Conservation (phyloP, 2,888 invertebrate genomes). For the Metellina segmentata region DNA sequence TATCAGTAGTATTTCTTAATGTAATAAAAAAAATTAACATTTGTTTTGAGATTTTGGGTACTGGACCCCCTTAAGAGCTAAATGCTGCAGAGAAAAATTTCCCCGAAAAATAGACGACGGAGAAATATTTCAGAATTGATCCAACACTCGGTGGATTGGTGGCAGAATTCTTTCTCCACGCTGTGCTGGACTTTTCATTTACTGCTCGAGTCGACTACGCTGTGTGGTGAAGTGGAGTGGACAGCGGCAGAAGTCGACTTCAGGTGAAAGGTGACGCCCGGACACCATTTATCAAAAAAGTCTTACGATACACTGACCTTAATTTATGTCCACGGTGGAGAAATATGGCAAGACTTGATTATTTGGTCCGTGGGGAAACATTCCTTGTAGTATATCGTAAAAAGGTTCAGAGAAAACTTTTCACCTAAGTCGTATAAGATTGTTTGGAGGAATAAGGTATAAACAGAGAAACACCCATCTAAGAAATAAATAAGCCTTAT, state of each 20-base stretch:
- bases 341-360: no score
- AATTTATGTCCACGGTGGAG: conserved; percentile 57
- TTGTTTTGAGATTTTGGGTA: no score
- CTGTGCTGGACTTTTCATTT: conserved; percentile 26
- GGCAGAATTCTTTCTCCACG: conserved; percentile 5
- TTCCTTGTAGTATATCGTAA: no score
- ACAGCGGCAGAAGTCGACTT: conserved; percentile 59
- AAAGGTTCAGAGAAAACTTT: no score
- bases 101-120: neutral
- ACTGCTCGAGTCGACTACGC: conserved; percentile 15
- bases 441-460: no score
- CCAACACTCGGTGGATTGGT: conserved; percentile 7
- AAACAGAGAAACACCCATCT: no score
- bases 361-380: no score
- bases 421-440: no score
- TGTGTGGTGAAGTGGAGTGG: conserved; percentile 11
- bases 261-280: conserved; percentile 61
- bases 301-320: conserved; percentile 73
- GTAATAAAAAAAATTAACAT: no score
- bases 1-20: no score
- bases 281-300: conserved; percentile 68
- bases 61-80: no score
- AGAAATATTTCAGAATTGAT: conserved; percentile 59
- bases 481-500: no score
- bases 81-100: neutral